Conservation (phyloP, 1,140 invertebrate species). For the Bemisia tabaci region DNA sequence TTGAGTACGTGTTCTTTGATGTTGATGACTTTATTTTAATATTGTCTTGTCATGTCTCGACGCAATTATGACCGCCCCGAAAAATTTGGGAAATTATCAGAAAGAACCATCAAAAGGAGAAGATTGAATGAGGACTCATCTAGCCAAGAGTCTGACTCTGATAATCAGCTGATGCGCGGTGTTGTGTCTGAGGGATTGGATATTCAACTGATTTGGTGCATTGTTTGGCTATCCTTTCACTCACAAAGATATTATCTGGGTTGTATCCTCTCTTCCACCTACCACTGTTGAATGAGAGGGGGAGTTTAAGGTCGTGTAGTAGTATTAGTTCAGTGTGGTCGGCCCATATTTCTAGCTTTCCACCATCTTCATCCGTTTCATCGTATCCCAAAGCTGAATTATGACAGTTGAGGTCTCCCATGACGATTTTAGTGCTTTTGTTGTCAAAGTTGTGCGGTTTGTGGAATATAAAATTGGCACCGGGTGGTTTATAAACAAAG, state of each 20-base stretch:
- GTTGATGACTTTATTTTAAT: too few species aligned
- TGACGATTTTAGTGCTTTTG: conserved; percentile 8
- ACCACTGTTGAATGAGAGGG: conserved; percentile 9
- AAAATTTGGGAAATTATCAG: too few species aligned
- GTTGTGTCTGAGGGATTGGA: conserved; percentile 1
- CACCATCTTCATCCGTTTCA: conserved; percentile 9
- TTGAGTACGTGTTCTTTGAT: too few species aligned
- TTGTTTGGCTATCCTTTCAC: background rate
- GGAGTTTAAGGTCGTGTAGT: conserved; percentile 13
- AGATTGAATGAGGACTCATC: too few species aligned
- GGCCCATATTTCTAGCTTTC: conserved; percentile 8
- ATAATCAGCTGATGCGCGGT: too few species aligned
- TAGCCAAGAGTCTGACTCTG: too few species aligned
- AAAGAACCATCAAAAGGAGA: too few species aligned
- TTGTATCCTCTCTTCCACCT: conserved; percentile 10
- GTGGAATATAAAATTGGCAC: background rate
- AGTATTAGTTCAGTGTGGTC: conserved; percentile 23
- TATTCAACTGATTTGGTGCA: conserved; percentile 5
- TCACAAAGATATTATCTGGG: conserved; percentile 8
- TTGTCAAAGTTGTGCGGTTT: conserved; percentile 10
- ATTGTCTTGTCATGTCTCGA: too few species aligned
- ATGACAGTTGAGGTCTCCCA: conserved; percentile 5
- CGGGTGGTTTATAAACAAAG: background rate
- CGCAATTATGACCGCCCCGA: too few species aligned
- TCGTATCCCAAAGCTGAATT: conserved; percentile 8